Evolutionary conservation across 2,888 invertebrate species (phyloP), one percentile per base, ranked within the genome.

Genomic region (Corbicula japonica): DNA sequence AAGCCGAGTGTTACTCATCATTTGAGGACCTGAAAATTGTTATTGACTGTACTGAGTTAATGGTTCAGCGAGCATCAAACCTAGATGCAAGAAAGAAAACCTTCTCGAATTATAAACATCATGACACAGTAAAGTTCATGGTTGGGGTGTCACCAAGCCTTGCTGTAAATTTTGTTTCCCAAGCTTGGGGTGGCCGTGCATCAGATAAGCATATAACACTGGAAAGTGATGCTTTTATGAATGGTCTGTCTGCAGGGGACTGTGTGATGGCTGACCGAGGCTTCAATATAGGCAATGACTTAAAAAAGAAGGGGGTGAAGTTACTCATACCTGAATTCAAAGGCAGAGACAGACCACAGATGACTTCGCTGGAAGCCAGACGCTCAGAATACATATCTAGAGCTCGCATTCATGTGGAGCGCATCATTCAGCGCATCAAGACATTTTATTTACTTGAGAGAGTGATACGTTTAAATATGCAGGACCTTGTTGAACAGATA

Each of bases 21-120:
- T 60, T 80, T 46, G n/a, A 18, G 2, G 46, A 70, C n/a, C 34
- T 80, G 12, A 66, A 61, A 41, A 60, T 76, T 21, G 56, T 72
- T 4, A n/a, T 76, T 15, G 72, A 80, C 54, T 80, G 72, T 30
- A 80, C 80, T 15, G 76, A 80, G 60, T 46, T 80, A 3, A 50
- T 76, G 44, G 38, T 68, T 1, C 69, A 78, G 48, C 52, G 56
- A 21, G 46, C 74, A 32, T 69, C 69, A 28, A 74, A 72, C 21
- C 41, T 78, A 1, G 69, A 69, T 38, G 34, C 74, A 6, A 32
- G 78, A 26, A 78, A 78, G 52, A 54, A 58, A 38, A n/a, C n/a
- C n/a, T n/a, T n/a, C n/a, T n/a, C n/a, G n/a, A n/a, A n/a, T n/a
- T n/a, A n/a, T n/a, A n/a, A n/a, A n/a, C n/a, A n/a, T n/a, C n/a